A percentile compares a stretch with the other conserved stretches of the same genome.
These are phyloP conservation scores for Siniperca scherzeri DNA, from an alignment of 2,797 vertebrate genomes.

Conservation along the genomic window DNA sequence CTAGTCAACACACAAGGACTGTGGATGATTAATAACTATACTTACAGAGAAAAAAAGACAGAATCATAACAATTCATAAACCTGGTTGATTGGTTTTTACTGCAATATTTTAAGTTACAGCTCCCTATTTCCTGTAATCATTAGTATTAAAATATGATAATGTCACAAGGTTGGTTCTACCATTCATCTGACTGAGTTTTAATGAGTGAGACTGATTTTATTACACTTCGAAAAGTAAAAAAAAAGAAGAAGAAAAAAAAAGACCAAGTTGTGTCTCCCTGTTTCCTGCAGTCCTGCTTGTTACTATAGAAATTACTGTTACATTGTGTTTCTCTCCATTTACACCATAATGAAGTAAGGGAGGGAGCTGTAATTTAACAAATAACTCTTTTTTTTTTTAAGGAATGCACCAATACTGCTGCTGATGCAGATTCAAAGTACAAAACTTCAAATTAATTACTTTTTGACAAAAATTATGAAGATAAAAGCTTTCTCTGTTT, in stretches of 20 bases:
- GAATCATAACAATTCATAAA: slow-evolving; percentile 27
- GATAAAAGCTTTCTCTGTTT: slow-evolving; percentile 3
- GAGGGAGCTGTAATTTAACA: slow-evolving; percentile 60
- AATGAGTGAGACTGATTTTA: slow-evolving; percentile 10
- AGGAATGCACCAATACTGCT: slow-evolving; percentile 48
- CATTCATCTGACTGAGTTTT: not conserved
- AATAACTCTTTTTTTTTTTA: slow-evolving; percentile 1
- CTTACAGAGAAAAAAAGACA: slow-evolving; percentile 34
- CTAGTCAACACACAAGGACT: slow-evolving; percentile 66
- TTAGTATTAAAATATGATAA: slow-evolving; percentile 30
- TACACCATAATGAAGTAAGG: slow-evolving; percentile 25
- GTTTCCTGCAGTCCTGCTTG: slow-evolving; percentile 1
- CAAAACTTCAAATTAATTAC: slow-evolving; percentile 9
- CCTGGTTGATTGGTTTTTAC: slow-evolving; percentile 38
- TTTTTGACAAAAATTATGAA: not conserved
- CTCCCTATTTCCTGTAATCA: slow-evolving; percentile 41
- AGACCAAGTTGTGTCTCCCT: not conserved
- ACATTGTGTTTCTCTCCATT: slow-evolving; percentile 31
- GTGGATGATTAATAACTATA: slow-evolving; percentile 65
- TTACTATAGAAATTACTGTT: slow-evolving; percentile 12
- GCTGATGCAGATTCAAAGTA: slow-evolving; percentile 3
- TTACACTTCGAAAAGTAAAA: not conserved
- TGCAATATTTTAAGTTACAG: slow-evolving; percentile 56
- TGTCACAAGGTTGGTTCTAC: slow-evolving; percentile 18
- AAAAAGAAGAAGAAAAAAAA: not conserved